A percentile compares a stretch with the other conserved stretches of the same genome.
Conservation (phyloP, 2,888 invertebrate genomes). For the Iphiclides podalirius region DNA sequence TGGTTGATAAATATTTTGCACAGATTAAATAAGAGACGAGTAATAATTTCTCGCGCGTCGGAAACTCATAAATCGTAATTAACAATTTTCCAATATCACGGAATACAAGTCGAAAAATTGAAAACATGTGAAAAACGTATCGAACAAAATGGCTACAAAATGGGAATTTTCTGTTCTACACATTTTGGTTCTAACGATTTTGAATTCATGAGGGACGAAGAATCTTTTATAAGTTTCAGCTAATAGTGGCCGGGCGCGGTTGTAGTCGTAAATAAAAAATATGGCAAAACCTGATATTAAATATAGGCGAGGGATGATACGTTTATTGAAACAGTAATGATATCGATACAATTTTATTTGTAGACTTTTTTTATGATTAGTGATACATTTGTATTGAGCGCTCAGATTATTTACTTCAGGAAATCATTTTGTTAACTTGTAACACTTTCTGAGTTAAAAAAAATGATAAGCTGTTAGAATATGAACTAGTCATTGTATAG, state of each 20-base stretch:
- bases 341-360: conserved; percentile 7
- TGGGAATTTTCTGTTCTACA: neutral
- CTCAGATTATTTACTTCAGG: too few species aligned
- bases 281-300: conserved; percentile 24
- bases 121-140: neutral
- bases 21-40: too few species aligned
- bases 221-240: conserved; percentile 21
- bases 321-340: neutral
- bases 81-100: neutral
- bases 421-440: too few species aligned
- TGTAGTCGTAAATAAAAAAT: conserved; percentile 24
- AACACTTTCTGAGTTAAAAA: too few species aligned
- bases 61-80: neutral
- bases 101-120: conserved; percentile 1
- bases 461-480: too few species aligned
- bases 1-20: too few species aligned
- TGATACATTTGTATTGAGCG: too few species aligned
- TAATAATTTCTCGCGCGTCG: too few species aligned
- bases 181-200: conserved; percentile 14
- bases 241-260: conserved; percentile 18
- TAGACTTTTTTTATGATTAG: neutral
- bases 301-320: conserved; percentile 5
- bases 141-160: neutral
- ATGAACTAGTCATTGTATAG: too few species aligned
- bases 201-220: conserved; percentile 15